These are phyloP conservation scores for Syndactyla subalaris DNA, from an alignment of 2,797 vertebrate genomes.

Conservation along the genomic window DNA sequence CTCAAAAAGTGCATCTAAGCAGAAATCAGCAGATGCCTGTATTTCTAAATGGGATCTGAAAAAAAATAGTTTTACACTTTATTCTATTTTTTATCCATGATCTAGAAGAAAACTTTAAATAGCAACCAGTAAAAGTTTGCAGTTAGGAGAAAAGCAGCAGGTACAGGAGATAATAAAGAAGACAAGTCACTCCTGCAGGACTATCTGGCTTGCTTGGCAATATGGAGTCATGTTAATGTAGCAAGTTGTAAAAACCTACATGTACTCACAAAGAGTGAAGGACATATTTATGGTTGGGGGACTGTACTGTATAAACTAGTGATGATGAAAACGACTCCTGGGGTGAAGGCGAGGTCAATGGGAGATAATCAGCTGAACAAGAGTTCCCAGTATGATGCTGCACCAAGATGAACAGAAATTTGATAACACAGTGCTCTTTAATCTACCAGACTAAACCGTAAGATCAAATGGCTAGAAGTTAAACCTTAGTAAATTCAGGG, in stretches of 20 bases:
- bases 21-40: not conserved
- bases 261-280: not conserved
- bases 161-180: not conserved
- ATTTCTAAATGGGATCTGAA: not conserved
- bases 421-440: not conserved
- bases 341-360: not conserved
- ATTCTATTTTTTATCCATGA: not conserved
- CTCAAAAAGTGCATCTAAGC: not conserved
- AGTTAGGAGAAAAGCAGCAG: not conserved
- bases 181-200: not conserved
- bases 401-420: not conserved
- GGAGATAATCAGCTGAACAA: constrained; percentile 28
- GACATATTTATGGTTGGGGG: not conserved
- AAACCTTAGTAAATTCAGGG: not conserved
- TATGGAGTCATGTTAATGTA: not conserved
- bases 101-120: not conserved
- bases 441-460: constrained; percentile 2
- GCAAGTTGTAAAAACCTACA: not conserved
- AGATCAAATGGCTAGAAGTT: not conserved
- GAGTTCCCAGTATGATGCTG: not conserved
- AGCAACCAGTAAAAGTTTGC: not conserved
- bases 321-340: constrained; percentile 5
- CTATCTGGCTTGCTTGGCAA: not conserved
- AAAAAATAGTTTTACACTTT: not conserved
- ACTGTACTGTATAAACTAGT: not conserved